A percentile compares a stretch with the other conserved stretches of the same genome.
Conservation (phyloP, 1,140 invertebrate genomes). For the Plectus sambesii region DNA sequence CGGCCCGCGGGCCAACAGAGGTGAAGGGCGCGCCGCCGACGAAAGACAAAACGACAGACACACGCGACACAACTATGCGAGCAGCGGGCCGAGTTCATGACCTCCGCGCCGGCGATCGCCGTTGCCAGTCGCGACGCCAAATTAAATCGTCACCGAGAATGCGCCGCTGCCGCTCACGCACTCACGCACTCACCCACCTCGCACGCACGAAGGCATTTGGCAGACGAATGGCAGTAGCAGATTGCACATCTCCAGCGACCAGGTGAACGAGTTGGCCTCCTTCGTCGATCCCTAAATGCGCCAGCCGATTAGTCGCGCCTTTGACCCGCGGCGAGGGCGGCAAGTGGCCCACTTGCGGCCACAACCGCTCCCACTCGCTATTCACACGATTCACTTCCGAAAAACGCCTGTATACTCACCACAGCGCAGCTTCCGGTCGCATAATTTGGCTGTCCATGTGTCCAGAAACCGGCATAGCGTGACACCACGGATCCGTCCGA, state of each 20-base stretch:
- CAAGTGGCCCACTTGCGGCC: constrained; percentile 2
- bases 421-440: constrained; percentile 73
- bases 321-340: background rate
- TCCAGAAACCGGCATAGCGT: constrained; percentile 64
- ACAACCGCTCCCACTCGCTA: constrained; percentile 9
- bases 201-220: constrained; percentile 73
- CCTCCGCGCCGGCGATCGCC: too few species aligned
- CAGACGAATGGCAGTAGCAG: constrained; percentile 85
- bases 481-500: constrained; percentile 77
- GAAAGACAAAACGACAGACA: background rate
- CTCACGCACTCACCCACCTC: constrained; percentile 53
- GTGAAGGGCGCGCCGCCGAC: too few species aligned
- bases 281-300: constrained; percentile 54
- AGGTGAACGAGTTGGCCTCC: constrained; percentile 65
- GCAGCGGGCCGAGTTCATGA: too few species aligned
- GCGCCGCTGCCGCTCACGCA: background rate
- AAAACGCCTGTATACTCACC: constrained; percentile 38
- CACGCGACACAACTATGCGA: background rate
- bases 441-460: constrained; percentile 65
- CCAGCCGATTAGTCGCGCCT: background rate
- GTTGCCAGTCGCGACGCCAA: constrained; percentile 5
- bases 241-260: constrained; percentile 84
- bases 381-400: constrained; percentile 27
- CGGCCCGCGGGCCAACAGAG: background rate
- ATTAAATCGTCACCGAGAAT: background rate